Conservation (phyloP, 2,113 vertebrate species). For the Choloepus hoffmanni region DNA sequence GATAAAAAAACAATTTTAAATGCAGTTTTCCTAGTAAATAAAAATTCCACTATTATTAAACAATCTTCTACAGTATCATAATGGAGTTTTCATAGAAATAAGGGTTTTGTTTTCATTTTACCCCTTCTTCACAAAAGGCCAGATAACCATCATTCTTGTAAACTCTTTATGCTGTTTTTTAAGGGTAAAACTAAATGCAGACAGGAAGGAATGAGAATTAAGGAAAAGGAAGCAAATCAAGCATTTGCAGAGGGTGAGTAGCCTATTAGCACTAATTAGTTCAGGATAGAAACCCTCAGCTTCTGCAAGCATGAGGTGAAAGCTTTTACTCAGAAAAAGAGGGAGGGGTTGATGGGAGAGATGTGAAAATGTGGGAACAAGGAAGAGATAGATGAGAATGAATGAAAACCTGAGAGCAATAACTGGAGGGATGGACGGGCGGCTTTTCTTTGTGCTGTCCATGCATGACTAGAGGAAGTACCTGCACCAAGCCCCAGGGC, state of each 20-base stretch:
- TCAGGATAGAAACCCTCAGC: background rate
- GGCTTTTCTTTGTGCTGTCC: background rate
- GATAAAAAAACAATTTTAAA: background rate
- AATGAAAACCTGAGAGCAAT: background rate
- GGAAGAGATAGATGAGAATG: background rate
- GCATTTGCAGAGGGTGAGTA: background rate
- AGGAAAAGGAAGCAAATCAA: background rate
- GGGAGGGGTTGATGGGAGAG: background rate
- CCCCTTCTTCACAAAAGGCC: background rate
- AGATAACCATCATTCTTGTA: background rate
- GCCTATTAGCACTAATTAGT: too few relatives aligned
- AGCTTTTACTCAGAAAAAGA: background rate
- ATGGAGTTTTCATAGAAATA: background rate
- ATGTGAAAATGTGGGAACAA: background rate
- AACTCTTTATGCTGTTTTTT: background rate
- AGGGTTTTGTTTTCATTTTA: background rate
- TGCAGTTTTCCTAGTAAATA: background rate
- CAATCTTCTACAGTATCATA: background rate
- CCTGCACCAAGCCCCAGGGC: background rate
- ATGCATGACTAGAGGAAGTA: background rate
- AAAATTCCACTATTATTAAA: background rate
- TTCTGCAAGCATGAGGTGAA: background rate
- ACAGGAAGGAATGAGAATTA: background rate
- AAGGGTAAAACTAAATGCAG: background rate
- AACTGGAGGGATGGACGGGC: background rate